Evolutionary conservation across 1,140 invertebrate genomes (phyloP).

Genomic region (Lutraria rhynchaena): DNA sequence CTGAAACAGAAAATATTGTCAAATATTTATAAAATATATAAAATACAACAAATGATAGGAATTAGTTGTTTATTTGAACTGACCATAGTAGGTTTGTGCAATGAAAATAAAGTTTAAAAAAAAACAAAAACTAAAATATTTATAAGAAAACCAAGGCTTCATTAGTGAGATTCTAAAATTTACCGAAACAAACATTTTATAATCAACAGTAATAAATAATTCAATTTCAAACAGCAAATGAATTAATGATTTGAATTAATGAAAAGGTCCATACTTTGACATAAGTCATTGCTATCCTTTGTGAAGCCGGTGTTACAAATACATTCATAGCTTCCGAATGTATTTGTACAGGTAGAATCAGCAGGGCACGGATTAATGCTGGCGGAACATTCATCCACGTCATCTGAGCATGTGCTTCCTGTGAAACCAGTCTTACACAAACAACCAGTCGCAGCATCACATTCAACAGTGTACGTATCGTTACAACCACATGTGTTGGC

Average conservation of each 20-base stretch:
- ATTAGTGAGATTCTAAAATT: too few species aligned
- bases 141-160: too few species aligned
- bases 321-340: conserved; percentile 91
- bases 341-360: conserved; percentile 87
- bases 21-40: too few species aligned
- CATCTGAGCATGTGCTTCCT: conserved; percentile 18
- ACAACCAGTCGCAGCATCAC: conserved; percentile 41
- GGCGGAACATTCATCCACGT: conserved; percentile 64
- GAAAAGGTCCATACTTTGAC: background rate
- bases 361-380: conserved; percentile 53
- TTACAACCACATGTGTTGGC: conserved; percentile 33
- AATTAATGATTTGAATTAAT: background rate
- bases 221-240: background rate
- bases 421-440: conserved; percentile 29
- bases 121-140: too few species aligned
- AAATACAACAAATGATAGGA: too few species aligned
- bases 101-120: too few species aligned
- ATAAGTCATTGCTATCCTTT: background rate
- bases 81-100: too few species aligned
- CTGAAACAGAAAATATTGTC: too few species aligned
- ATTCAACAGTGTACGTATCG: background rate
- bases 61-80: too few species aligned
- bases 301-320: conserved; percentile 58
- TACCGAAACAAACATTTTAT: background rate
- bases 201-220: background rate